Percentiles rank a stretch among this genome's conserved stretches.
These are phyloP conservation scores for Lepidocolaptes lacrymiger DNA, from an alignment of 2,797 vertebrate species.

Conservation along the genomic window DNA sequence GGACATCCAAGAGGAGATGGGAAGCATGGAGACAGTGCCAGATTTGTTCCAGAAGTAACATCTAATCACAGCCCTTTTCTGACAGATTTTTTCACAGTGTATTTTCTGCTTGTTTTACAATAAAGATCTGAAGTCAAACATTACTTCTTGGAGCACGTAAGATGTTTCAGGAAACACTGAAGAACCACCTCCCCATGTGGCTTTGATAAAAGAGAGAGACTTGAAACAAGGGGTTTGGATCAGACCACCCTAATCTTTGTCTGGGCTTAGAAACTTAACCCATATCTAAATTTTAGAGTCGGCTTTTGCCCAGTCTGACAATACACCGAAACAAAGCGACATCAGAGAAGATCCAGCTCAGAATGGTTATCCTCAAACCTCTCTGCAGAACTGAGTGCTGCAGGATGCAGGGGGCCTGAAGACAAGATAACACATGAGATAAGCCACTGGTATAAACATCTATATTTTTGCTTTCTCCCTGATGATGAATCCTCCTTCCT, in stretches of 20 bases:
- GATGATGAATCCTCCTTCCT: not conserved
- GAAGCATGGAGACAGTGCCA: fast-evolving
- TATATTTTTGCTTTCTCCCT: not conserved
- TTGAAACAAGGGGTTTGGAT: constrained; percentile 19
- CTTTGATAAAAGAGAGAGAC: not conserved
- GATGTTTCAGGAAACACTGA: not conserved
- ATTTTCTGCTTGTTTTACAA: not conserved
- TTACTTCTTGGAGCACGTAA: not conserved
- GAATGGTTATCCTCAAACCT: not conserved
- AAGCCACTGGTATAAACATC: not conserved
- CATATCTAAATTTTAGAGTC: not conserved
- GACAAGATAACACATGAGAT: not conserved
- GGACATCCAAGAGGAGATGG: not conserved
- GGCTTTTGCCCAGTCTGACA: not conserved
- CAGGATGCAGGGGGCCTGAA: not conserved
- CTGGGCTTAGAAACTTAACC: not conserved
- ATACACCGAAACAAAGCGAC: not conserved
- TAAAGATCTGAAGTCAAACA: not conserved
- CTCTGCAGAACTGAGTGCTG: not conserved
- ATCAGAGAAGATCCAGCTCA: not conserved
- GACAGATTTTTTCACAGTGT: not conserved
- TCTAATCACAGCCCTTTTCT: not conserved
- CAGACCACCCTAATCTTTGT: constrained; percentile 5
- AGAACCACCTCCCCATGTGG: not conserved
- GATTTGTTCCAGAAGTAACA: not conserved